phyloP scores from a whole-genome alignment of 2,113 vertebrate genomes.

The Steatornis caripensis region DNA sequence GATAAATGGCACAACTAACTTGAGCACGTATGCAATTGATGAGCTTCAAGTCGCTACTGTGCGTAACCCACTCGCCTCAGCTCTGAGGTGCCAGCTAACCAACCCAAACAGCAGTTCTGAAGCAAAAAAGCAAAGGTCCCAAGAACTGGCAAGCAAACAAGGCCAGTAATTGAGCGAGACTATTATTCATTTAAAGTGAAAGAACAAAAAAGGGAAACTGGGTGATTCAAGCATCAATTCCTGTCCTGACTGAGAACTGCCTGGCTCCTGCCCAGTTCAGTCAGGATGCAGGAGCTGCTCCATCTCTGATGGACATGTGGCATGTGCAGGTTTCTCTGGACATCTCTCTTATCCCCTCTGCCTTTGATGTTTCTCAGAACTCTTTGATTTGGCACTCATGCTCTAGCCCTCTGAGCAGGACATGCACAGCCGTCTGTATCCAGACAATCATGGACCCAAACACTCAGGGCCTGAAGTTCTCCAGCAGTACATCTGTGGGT shows the following conservation, averaged over 20 bases:
- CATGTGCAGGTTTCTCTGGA: not conserved
- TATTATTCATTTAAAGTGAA: not conserved
- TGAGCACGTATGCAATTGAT: not conserved
- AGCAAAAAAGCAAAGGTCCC: not conserved
- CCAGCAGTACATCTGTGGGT: too few species aligned
- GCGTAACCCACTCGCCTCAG: not conserved
- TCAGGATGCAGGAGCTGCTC: not conserved
- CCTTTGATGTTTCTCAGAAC: not conserved
- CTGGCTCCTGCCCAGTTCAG: not conserved
- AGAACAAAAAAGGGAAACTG: not conserved
- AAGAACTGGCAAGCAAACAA: not conserved
- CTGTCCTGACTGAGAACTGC: not conserved
- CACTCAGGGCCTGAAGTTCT: not conserved
- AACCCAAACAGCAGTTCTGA: not conserved
- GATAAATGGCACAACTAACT: not conserved
- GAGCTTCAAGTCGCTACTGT: not conserved
- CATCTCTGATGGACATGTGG: not conserved
- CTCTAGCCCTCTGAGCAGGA: not conserved
- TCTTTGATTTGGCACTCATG: not conserved
- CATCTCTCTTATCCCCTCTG: not conserved
- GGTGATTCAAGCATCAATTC: not conserved
- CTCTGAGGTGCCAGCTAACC: not conserved
- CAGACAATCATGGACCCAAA: not conserved
- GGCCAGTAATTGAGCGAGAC: not conserved
- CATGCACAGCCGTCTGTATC: not conserved